These are phyloP conservation scores for Drosophila imparisetae DNA, from an alignment of 2,888 invertebrate genomes.

Conservation along the genomic window DNA sequence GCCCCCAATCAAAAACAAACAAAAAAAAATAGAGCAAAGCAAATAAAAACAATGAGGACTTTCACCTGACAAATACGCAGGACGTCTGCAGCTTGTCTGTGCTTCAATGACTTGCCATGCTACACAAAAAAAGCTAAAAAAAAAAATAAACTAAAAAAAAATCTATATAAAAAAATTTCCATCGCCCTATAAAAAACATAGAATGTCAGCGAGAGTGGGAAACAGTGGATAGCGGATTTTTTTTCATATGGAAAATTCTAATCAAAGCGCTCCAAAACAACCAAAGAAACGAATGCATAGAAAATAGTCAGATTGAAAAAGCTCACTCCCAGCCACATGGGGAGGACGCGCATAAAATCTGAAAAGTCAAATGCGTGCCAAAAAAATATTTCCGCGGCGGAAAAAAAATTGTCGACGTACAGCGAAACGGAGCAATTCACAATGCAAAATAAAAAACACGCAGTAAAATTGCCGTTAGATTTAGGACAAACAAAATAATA, in stretches of 20 bases:
- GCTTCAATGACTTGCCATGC: conserved; percentile 62
- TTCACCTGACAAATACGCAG: conserved; percentile 73
- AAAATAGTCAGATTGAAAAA: conserved; percentile 57
- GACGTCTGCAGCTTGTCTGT: conserved; percentile 76
- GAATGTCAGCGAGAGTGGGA: conserved; percentile 36
- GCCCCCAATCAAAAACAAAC: conserved; percentile 6
- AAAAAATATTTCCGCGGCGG: conserved; percentile 67
- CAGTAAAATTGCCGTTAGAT: conserved; percentile 66
- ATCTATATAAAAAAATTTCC: conserved; percentile 18
- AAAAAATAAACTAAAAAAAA: conserved; percentile 6
- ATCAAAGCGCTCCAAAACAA: conserved; percentile 69
- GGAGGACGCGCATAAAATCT: conserved; percentile 39
- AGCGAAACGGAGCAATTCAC: conserved; percentile 64
- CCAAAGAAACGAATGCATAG: conserved; percentile 40
- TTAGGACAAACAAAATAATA: conserved; percentile 69
- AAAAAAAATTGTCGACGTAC: conserved; percentile 54
- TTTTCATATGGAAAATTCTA: conserved; percentile 67
- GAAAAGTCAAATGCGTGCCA: conserved; percentile 64
- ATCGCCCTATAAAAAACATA: conserved; percentile 45
- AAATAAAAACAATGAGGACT: conserved; percentile 63
- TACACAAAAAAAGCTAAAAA: conserved; percentile 27
- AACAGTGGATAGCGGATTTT: conserved; percentile 56
- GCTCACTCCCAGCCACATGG: conserved; percentile 29
- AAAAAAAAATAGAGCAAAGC: conserved; percentile 38
- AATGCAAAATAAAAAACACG: conserved; percentile 67